Evolutionary conservation across 2,888 invertebrate species (phyloP), one percentile per base, ranked within the genome.

Genomic region (Folsomia candida): DNA sequence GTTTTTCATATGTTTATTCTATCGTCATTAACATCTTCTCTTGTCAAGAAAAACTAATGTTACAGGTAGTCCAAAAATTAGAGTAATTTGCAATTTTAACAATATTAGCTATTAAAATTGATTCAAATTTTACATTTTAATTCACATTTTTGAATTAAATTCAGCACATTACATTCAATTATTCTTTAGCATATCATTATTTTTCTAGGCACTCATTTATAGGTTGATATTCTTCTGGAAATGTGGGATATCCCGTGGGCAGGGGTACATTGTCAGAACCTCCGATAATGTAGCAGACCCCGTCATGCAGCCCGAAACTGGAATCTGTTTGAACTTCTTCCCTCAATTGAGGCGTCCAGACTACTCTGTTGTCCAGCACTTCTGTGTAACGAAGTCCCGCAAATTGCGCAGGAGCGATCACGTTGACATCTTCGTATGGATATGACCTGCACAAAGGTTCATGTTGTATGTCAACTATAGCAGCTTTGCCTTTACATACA

Each of bases 251-350:
- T 47, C 47, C 47, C 9, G 47, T 47, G 47, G 18, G 9, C 9
- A 11, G 47, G 18, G 47, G 47, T 11, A 47, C 47, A 18, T 11
- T 9, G 47, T 47, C 47, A 47, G 47, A 47, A 18, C 47, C 47
- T 47, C 47, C 47, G 18, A 47, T 47, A 47, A 47, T 47, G 18
- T 47, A 47, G 18, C 60, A 60, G 9, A 9, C 14, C 6, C 60
- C 60, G n/a, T 51, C 25, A 28, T 73, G 73, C 11, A n/a, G 2
- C 6, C 26, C 20, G 24, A 28, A 54, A 18, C 24, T 57, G 18
- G 69, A 54, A 24, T 69, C 68, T 4, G 51, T 18, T 61, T 75
- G 71, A 0, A 75, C n/a, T 2, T 64, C 71, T 18, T 28, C 62
- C 14, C 68, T 63, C 14, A 57, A 26, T 29, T 3, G 14, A 2